Evolutionary conservation across 2,797 vertebrate genomes (phyloP), one percentile per base, ranked within the genome.

Genomic region (Anguilla marmorata): DNA sequence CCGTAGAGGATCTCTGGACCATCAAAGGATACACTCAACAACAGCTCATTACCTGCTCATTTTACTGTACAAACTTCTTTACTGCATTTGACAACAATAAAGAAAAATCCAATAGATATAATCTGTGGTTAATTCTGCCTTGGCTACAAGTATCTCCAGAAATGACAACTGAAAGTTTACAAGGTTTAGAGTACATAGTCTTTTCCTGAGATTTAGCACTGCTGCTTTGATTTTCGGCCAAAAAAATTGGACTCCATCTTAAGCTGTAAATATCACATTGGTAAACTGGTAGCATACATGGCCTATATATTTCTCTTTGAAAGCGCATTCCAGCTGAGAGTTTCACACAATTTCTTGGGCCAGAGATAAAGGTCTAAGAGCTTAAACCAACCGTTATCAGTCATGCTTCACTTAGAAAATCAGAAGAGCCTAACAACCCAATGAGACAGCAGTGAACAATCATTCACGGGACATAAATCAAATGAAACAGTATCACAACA

Each of bases 401-500:
- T 56, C 87, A 50, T 58, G 69, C 87, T 66, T 88, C 50, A 27
- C 50, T 21, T 76, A 16, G 11, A 50, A 88, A 74, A 85, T 88
- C 63, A 85, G 84, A 76, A n/a, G 33, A 79, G 84, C 87, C 84
- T 79, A 76, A 85, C 87, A 69, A 85, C 16, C 63, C n/a, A 74
- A 76, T 21, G 1, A 85, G 82, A 88, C 37, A 88, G 66, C 54
- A 58, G 16, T 48, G 52, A 88, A 74, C 50, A 74, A 56, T 56
- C 69, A 14, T 88, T 76, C n/a, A 24, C 12, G 16, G 6, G 41
- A 74, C 85, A 88, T 74, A 76, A 88, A 88, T 85, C 87, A 2
- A 85, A 85, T 79, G 37, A 79, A 88, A 58, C 50, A 85, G 72
- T 58, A 85, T 21, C 58, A 50, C 21, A 52, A 6, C 72, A 86